These are phyloP conservation scores for Mugil cephalus DNA, from an alignment of 2,113 vertebrate species.

Conservation along the genomic window DNA sequence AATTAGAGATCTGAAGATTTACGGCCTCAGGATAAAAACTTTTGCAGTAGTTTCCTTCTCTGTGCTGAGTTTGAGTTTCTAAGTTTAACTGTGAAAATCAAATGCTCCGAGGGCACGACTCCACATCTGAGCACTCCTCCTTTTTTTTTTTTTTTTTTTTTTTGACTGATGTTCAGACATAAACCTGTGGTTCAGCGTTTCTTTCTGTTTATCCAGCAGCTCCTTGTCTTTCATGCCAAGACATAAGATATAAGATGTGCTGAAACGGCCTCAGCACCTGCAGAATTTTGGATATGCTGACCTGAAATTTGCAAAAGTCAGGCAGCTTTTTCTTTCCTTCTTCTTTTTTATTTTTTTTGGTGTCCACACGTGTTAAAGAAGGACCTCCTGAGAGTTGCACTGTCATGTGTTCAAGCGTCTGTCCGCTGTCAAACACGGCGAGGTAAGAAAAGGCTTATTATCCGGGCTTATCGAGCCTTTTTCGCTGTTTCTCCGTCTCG, in stretches of 20 bases:
- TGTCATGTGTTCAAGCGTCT: background rate
- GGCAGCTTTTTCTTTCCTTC: no score
- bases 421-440: background rate
- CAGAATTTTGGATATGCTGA: slow-evolving; percentile 19
- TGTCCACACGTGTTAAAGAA: no score
- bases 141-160: no score
- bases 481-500: slow-evolving; percentile 10
- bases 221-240: slow-evolving; percentile 43
- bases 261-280: slow-evolving; percentile 36
- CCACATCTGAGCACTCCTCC: background rate
- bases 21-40: background rate
- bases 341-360: no score
- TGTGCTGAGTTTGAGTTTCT: background rate
- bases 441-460: background rate
- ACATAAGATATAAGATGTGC: slow-evolving; percentile 12
- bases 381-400: background rate
- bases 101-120: slow-evolving; percentile 18
- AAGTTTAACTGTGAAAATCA: slow-evolving; percentile 18
- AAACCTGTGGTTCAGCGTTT: slow-evolving; percentile 46
- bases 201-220: slow-evolving; percentile 62
- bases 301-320: slow-evolving; percentile 9
- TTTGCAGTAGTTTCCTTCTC: background rate
- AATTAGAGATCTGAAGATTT: background rate
- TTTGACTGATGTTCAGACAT: slow-evolving; percentile 38
- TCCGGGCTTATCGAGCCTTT: slow-evolving; percentile 5